Percentiles rank a stretch among this genome's conserved stretches.
Conservation (phyloP, 2,113 vertebrate species). For the Anas platyrhynchos region DNA sequence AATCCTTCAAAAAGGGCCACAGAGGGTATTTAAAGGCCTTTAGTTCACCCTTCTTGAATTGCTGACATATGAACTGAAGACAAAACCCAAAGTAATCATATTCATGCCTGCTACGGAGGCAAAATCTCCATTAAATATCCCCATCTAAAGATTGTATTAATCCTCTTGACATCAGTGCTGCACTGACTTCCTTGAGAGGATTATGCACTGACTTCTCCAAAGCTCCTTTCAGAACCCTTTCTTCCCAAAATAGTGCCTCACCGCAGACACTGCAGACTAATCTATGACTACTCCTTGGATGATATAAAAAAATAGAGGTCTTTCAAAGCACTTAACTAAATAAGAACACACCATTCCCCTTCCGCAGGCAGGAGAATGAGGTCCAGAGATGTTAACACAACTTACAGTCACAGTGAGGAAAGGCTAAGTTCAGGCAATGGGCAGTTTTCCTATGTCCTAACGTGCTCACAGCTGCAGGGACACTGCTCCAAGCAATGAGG, state of each 20-base stretch:
- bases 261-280: neutral
- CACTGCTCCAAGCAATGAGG: neutral
- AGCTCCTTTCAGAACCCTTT: neutral
- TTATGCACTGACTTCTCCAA: neutral
- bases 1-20: neutral
- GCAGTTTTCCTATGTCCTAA: slow-evolving; percentile 34
- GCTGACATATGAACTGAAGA: neutral
- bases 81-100: neutral
- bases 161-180: neutral
- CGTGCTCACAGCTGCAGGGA: neutral
- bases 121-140: neutral
- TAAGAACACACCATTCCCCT: slow-evolving; percentile 24
- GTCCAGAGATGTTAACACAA: slow-evolving; percentile 47
- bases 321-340: slow-evolving; percentile 57
- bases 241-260: slow-evolving; percentile 4
- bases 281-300: neutral
- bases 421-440: slow-evolving; percentile 30
- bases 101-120: neutral
- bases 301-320: slow-evolving; percentile 31
- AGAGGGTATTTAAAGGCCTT: neutral
- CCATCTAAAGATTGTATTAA: neutral
- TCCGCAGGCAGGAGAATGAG: neutral
- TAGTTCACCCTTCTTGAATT: neutral
- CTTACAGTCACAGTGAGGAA: slow-evolving; percentile 55
- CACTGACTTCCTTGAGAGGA: neutral